These are phyloP conservation scores for Coracias cyanogaster DNA, from an alignment of 2,797 vertebrate genomes.

Conservation along the genomic window DNA sequence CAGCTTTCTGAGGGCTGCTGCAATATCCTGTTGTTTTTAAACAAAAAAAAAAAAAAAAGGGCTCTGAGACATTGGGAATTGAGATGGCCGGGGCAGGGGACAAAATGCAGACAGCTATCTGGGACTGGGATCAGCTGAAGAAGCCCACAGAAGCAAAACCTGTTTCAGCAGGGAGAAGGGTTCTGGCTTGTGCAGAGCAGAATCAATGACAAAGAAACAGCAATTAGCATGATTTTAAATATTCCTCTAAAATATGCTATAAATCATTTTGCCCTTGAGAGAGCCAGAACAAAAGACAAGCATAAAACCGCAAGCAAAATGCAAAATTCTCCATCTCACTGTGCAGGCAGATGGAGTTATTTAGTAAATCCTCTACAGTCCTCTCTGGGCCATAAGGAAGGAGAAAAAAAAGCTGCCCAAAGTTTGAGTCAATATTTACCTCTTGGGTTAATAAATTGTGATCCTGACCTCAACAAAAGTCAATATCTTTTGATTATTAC, in stretches of 20 bases:
- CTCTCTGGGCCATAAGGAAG: conserved; percentile 3
- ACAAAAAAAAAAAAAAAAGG: background rate
- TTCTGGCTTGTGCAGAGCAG: conserved; percentile 50
- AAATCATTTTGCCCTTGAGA: conserved; percentile 58
- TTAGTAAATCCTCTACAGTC: conserved; percentile 52
- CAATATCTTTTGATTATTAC: conserved; percentile 74
- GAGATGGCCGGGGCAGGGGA: background rate
- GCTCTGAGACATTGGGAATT: background rate
- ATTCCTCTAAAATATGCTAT: conserved; percentile 52
- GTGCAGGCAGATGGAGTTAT: conserved; percentile 61
- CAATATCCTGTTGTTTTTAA: background rate
- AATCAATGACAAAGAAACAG: conserved; percentile 59
- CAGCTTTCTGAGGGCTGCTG: background rate
- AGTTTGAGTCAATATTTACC: conserved; percentile 80
- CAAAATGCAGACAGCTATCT: background rate
- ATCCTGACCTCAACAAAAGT: conserved; percentile 75
- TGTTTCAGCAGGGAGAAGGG: conserved; percentile 37
- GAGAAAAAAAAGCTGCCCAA: conserved; percentile 49
- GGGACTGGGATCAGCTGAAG: background rate
- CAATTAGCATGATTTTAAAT: conserved; percentile 75
- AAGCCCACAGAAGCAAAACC: conserved; percentile 13
- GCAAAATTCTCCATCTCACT: conserved; percentile 32
- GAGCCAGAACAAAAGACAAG: conserved; percentile 47
- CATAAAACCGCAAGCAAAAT: conserved; percentile 56
- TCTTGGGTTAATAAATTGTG: conserved; percentile 79